Conservation (phyloP, 1,140 invertebrate species). For the Procambarus virginalis region DNA sequence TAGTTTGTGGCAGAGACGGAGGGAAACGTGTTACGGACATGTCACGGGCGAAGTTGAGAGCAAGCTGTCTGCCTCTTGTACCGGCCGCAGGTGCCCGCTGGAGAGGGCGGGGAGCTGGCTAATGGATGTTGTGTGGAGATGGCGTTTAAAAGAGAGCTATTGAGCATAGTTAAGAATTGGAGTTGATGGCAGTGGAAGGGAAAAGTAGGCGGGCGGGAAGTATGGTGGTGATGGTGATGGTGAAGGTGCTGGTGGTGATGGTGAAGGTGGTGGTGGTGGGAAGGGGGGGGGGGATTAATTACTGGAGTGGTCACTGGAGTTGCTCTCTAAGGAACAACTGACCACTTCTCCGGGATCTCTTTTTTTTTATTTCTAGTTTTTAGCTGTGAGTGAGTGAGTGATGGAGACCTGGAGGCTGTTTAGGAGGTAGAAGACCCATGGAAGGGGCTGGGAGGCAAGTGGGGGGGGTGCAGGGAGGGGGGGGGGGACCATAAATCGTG, state of each 20-base stretch:
- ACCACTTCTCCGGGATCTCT: not conserved
- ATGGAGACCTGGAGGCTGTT: not conserved
- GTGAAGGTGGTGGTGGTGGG: too few relatives aligned
- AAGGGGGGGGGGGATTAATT: too few relatives aligned
- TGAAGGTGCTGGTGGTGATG: too few relatives aligned
- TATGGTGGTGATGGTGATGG: not conserved
- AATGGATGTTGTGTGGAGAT: conserved; percentile 22
- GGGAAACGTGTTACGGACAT: not conserved
- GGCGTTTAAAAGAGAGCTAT: conserved; percentile 14
- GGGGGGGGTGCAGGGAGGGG: not conserved
- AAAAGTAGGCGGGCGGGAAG: not conserved
- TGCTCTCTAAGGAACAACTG: not conserved
- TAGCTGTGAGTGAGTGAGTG: conserved; percentile 1
- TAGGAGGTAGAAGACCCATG: not conserved
- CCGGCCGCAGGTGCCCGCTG: not conserved
- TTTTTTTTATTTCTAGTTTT: not conserved
- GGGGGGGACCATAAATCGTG: not conserved
- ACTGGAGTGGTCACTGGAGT: not conserved
- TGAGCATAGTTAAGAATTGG: conserved; percentile 28
- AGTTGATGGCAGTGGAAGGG: not conserved
- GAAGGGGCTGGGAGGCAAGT: not conserved
- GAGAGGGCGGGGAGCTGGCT: not conserved
- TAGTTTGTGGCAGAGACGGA: not conserved
- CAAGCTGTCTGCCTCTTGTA: not conserved
- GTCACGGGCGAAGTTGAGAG: not conserved